Base-by-base conservation (phyloP, 2,113 vertebrate species). In the Tringa solitaria region DNA sequence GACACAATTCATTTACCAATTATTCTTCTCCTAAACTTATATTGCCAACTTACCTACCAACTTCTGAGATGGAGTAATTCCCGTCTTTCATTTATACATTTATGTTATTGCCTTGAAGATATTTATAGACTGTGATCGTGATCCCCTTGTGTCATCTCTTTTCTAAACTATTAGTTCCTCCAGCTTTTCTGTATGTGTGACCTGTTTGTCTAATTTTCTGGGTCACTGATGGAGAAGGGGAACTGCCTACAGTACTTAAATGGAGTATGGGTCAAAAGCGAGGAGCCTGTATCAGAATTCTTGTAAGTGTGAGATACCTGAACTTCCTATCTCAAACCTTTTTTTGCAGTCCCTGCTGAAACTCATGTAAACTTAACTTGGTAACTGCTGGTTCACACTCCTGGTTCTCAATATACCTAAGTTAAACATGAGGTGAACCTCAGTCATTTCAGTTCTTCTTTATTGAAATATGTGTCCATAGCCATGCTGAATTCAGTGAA, bases 21-120 rank as follows among this genome's bases (percentile, higher is more conserved):
- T 91, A 26, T 8, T 64, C 35, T 74, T 92, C 53, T 87, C 83
- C 56, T 84, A 87, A 59, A 28, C 37, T 87, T 78, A 64, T 0
- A 8, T 37, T 53, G 57, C 81, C 77, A 83, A 16, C 87, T 93
- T 87, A 76, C 61, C 81, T 90, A 45, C 78, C 74, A 91, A 3
- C 84, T 91, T 89, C 53, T 87, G 93, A 85, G 89, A 43, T 28
- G 5, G 7, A 72, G 28, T 61, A 95, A 90, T 90, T 91, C 89
- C 87, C 59, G 59, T 91, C 59, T 90, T 96, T 93, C 90, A 54
- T 93, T 96, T 96, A 65, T 83, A 73, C 48, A 19, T 91, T 91
- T 78, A 69, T 48, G 77, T 87, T 91, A 68, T 4, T 87, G 78
- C 84, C 91, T 87, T 94, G 87, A 80, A 93, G 87, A 39, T 94